A percentile compares a stretch with the other conserved stretches of the same genome.
Conservation (phyloP, 2,888 invertebrate genomes). For the Agrotis exclamationis region DNA sequence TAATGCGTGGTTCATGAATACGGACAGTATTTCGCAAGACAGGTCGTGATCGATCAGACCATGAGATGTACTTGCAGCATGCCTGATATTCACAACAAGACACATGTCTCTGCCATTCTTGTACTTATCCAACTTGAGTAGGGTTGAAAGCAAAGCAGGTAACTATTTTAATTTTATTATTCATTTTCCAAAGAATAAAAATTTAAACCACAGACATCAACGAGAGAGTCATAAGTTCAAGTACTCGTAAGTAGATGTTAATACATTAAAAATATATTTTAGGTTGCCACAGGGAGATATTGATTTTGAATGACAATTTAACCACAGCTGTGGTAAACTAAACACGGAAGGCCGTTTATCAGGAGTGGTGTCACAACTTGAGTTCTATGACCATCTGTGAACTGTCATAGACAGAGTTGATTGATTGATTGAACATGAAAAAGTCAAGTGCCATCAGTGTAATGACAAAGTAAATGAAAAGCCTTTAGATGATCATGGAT, state of each 20-base stretch:
- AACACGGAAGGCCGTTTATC: slow-evolving; percentile 13
- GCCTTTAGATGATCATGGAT: slow-evolving; percentile 5
- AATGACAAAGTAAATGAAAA: slow-evolving; percentile 29
- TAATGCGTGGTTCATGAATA: slow-evolving; percentile 51
- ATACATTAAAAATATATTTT: neutral
- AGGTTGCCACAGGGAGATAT: neutral
- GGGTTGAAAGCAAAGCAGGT: slow-evolving; percentile 11
- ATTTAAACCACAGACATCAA: too few species aligned
- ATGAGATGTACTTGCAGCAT: slow-evolving; percentile 61
- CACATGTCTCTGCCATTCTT: slow-evolving; percentile 49
- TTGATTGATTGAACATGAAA: slow-evolving; percentile 49
- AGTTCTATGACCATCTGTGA: slow-evolving; percentile 35
- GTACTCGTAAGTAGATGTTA: too few species aligned
- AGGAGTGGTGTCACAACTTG: slow-evolving; percentile 15
- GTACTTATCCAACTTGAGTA: slow-evolving; percentile 17
- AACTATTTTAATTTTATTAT: neutral
- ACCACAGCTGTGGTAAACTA: neutral
- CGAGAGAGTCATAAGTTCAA: too few species aligned
- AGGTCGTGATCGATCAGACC: slow-evolving; percentile 71
- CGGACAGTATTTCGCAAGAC: slow-evolving; percentile 69
- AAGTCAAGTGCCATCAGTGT: slow-evolving; percentile 12
- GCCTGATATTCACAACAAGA: slow-evolving; percentile 36
- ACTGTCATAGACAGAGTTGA: slow-evolving; percentile 14
- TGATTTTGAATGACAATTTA: slow-evolving; percentile 5
- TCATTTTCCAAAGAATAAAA: neutral